Evolutionary conservation across 2,888 invertebrate species (phyloP).

Genomic region (Pollenia angustigena): DNA sequence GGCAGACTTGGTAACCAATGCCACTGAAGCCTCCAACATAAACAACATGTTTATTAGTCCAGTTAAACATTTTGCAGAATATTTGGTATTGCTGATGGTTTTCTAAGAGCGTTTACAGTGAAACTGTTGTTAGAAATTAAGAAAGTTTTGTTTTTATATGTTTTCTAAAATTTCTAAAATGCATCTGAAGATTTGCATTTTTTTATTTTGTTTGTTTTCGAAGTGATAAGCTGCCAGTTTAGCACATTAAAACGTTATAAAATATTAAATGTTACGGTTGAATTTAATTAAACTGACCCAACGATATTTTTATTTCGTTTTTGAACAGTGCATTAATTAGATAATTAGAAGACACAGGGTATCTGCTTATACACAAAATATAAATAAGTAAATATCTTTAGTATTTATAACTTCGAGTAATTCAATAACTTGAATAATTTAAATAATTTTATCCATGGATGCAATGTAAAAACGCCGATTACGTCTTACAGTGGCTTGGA

Average conservation of each 20-base stretch:
- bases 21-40: constrained; percentile 80
- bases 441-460: too few species aligned
- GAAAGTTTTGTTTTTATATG: constrained; percentile 39
- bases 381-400: too few species aligned
- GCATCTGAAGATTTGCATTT: not conserved
- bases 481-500: too few species aligned
- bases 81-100: not conserved
- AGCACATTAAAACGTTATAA: constrained; percentile 7
- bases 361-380: too few species aligned
- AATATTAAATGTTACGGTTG: constrained; percentile 39
- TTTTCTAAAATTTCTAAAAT: not conserved
- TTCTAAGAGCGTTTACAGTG: not conserved
- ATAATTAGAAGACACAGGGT: constrained; percentile 3
- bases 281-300: constrained; percentile 41
- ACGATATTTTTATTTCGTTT: constrained; percentile 5
- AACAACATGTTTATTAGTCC: constrained; percentile 81
- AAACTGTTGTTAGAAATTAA: constrained; percentile 32
- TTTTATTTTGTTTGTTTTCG: not conserved
- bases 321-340: not conserved
- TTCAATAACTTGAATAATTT: too few species aligned
- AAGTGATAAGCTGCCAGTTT: constrained; percentile 14
- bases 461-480: too few species aligned
- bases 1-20: constrained; percentile 80
- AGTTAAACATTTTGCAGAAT: constrained; percentile 78
- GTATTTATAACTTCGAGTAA: too few species aligned